Evolutionary conservation across 2,888 invertebrate species (phyloP).

Genomic region (Leucania comma): DNA sequence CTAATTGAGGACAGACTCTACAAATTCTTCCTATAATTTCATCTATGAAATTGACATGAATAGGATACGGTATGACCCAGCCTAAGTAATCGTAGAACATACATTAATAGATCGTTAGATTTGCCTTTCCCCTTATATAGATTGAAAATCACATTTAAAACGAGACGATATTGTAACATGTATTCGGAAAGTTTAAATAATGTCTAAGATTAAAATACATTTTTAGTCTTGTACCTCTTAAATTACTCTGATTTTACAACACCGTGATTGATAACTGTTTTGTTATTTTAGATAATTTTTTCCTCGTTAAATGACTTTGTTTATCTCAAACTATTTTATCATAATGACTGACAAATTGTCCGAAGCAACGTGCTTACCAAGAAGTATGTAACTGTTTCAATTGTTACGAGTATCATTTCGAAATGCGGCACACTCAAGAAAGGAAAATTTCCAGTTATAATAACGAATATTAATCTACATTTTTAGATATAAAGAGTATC

Average conservation of each 20-base stretch:
- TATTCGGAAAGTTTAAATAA: slow-evolving; percentile 57
- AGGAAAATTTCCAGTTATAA: slow-evolving; percentile 50
- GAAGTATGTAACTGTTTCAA: slow-evolving; percentile 20
- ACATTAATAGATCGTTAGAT: slow-evolving; percentile 56
- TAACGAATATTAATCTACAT: slow-evolving; percentile 69
- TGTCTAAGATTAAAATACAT: slow-evolving; percentile 73
- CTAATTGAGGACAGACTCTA: slow-evolving; percentile 68
- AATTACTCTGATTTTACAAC: slow-evolving; percentile 35
- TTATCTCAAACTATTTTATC: slow-evolving; percentile 2
- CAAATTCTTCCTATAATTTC: slow-evolving; percentile 70
- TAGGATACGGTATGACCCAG: slow-evolving; percentile 75
- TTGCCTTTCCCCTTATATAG: slow-evolving; percentile 74
- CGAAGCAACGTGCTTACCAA: slow-evolving; percentile 3
- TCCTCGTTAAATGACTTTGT: slow-evolving; percentile 20
- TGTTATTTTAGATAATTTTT: slow-evolving; percentile 11
- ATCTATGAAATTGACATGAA: slow-evolving; percentile 66
- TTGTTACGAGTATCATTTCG: slow-evolving; percentile 20
- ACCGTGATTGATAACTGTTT: slow-evolving; percentile 4
- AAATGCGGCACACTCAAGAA: slow-evolving; percentile 36
- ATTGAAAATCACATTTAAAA: slow-evolving; percentile 54
- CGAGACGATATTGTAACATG: slow-evolving; percentile 49
- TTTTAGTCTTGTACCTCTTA: slow-evolving; percentile 84
- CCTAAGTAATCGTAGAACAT: slow-evolving; percentile 71
- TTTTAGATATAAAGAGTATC: slow-evolving; percentile 71
- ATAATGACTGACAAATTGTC: slow-evolving; percentile 1